phyloP scores from a whole-genome alignment of 2,113 vertebrate species.

The Cariama cristata region DNA sequence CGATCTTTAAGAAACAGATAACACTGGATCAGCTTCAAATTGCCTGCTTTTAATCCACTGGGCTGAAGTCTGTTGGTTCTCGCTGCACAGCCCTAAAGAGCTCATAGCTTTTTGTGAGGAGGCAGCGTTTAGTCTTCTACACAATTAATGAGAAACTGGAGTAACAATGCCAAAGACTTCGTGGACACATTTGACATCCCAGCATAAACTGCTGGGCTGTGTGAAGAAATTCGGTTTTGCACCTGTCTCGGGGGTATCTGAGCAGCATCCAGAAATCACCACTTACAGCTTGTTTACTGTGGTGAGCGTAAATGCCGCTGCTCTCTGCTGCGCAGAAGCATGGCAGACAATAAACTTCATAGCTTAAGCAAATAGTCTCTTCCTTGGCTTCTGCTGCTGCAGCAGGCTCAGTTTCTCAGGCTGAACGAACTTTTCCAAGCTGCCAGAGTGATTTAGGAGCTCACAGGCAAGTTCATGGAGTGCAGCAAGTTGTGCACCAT shows the following conservation, averaged over 20 bases:
- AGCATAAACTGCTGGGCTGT: not conserved
- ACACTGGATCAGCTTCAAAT: not conserved
- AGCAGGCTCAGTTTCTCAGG: not conserved
- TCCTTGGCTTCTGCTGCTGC: not conserved
- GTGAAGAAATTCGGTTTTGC: not conserved
- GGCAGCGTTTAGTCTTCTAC: not conserved
- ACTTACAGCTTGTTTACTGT: not conserved
- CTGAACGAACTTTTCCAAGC: not conserved
- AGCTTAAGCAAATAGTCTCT: not conserved
- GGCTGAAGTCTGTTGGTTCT: not conserved
- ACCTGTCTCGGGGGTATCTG: not conserved
- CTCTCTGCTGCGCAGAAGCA: not conserved
- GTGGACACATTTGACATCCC: not conserved
- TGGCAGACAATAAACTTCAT: not conserved
- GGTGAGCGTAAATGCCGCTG: not conserved
- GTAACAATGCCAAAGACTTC: not conserved
- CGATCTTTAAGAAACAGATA: not conserved
- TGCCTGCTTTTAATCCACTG: not conserved
- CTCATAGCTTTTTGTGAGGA: not conserved
- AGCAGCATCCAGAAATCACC: not conserved
- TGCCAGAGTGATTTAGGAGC: conserved; percentile 30
- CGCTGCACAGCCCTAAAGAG: not conserved
- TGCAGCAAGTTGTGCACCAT: not conserved
- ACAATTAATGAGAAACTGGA: not conserved
- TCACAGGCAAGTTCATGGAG: not conserved